Evolutionary conservation across 1,140 invertebrate species (phyloP), one percentile per base, ranked within the genome.

Genomic region (Tribolium castaneum): DNA sequence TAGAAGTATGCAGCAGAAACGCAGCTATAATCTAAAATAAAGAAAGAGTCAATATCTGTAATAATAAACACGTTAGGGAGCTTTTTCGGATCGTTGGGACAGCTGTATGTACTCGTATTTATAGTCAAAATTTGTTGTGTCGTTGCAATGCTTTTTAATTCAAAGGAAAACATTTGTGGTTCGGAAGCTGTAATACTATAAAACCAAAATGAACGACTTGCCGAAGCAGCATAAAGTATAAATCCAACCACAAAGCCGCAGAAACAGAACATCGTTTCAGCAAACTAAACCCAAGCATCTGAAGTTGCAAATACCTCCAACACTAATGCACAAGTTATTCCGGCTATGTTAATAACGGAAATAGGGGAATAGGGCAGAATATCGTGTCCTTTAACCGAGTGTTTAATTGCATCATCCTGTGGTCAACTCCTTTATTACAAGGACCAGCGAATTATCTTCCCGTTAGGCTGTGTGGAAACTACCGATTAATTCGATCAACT

Each of bases 401-500:
- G 59, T 66, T 66, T 66, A 66, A 66, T 66, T 66, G 59, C 59
- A 66, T 66, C 59, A 66, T 66, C 59, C 59, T 35, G 59, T 66
- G 59, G 59, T 66, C 59, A 66, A 66, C 59, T 66, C 59, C 59
- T 66, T 66, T 66, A 66, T 66, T 66, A 66, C 59, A 66, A 66
- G 30, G 30, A 66, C 59, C 25, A 35, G 59, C 25, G 14, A 66
- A 66, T 66, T 66, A 66, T 66, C 59, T 34, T 66, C 30, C 30
- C 25, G 25, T 66, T 66, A 12, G 59, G 30, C 14, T 30, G 7
- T 35, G 25, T 66, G 59, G 30, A 66, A 66, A 66, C 35, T 66
- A 66, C 59, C 59, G 59, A 66, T 66, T 66, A 66, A 66, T 66
- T 14, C 59, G 30, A 66, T 66, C 59, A 22, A 66, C 59, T 66